Evolutionary conservation across 1,140 invertebrate species (phyloP).

Genomic region (Lucilia cuprina): DNA sequence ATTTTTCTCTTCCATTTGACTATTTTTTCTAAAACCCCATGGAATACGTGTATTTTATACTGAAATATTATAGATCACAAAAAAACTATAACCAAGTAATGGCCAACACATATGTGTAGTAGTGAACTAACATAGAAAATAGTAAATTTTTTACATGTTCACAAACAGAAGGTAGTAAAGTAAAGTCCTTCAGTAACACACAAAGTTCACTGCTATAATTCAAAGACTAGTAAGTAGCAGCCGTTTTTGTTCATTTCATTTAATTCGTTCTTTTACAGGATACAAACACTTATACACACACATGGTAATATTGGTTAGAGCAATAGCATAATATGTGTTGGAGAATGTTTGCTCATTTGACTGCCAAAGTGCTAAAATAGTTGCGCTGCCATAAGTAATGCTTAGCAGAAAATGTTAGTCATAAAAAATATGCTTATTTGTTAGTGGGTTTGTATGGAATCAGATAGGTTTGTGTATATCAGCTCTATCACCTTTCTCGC

Average conservation of each 20-base stretch:
- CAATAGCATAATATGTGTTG: not conserved
- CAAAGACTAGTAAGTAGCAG: conserved; percentile 5
- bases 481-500: not conserved
- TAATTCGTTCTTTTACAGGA: not conserved
- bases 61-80: not conserved
- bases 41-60: not conserved
- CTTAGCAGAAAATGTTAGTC: not conserved
- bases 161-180: not conserved
- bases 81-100: not conserved
- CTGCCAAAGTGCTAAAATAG: conserved; percentile 7
- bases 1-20: too few relatives aligned
- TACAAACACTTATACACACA: not conserved
- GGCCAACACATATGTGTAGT: not conserved
- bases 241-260: conserved; percentile 17
- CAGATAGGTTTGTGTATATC: not conserved
- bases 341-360: not conserved
- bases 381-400: not conserved
- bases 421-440: not conserved
- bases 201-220: conserved; percentile 29
- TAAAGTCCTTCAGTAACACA: conserved; percentile 11
- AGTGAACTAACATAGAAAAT: not conserved
- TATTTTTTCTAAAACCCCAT: not conserved
- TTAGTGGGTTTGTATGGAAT: not conserved
- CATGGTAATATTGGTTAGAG: not conserved
- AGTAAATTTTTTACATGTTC: not conserved